These are phyloP conservation scores for Ceyx melanurus DNA, from an alignment of 2,113 vertebrate genomes.

Conservation along the genomic window DNA sequence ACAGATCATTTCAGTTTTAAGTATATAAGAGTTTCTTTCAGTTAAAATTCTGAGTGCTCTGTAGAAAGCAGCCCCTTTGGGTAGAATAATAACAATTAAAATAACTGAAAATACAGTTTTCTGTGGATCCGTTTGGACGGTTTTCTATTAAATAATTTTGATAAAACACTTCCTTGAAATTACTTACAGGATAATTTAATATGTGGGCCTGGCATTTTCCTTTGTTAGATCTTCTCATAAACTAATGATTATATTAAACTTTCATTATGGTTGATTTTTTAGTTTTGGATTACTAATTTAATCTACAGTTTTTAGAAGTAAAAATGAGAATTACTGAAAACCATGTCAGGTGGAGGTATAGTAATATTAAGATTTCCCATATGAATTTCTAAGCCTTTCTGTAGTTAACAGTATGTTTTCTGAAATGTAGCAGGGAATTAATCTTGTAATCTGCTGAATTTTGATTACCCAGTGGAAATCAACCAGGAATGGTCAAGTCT, in stretches of 20 bases:
- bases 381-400: slow-evolving; percentile 22
- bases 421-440: slow-evolving; percentile 40
- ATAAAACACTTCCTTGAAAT: neutral
- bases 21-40: neutral
- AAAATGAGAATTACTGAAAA: neutral
- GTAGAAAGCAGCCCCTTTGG: neutral
- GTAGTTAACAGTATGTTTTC: neutral
- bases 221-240: neutral
- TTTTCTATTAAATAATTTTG: neutral
- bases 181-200: neutral
- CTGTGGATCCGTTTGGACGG: neutral
- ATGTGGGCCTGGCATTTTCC: neutral
- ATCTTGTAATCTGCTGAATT: slow-evolving; percentile 12
- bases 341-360: neutral
- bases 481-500: neutral
- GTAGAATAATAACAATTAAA: neutral
- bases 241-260: neutral
- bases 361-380: neutral
- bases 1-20: neutral
- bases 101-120: neutral
- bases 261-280: neutral
- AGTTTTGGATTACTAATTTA: neutral
- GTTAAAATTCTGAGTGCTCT: neutral
- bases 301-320: neutral
- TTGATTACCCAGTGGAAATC: slow-evolving; percentile 67